A percentile compares a stretch with the other conserved stretches of the same genome.
Conservation (phyloP, 1,140 invertebrate species). For the Bombus haemorrhoidalis region DNA sequence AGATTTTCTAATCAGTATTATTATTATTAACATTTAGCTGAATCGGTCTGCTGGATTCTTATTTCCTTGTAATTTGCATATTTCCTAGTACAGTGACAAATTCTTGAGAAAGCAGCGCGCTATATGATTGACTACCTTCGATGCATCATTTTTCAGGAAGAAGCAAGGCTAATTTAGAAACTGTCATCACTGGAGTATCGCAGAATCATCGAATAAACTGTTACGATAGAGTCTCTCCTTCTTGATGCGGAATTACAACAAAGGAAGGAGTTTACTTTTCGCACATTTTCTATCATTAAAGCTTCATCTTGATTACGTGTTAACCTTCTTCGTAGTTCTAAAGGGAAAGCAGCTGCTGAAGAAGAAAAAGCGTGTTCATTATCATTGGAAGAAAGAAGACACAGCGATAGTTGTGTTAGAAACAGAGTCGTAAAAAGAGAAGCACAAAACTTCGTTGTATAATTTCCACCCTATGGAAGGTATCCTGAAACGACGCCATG, state of each 20-base stretch:
- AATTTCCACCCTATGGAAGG: neutral
- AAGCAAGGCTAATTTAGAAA: neutral
- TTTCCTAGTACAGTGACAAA: slow-evolving; percentile 8
- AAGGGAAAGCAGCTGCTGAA: neutral
- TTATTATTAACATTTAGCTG: neutral
- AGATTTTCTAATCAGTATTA: too few relatives aligned
- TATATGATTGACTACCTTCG: neutral
- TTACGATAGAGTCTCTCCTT: neutral
- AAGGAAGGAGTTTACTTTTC: neutral
- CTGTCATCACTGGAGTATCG: neutral
- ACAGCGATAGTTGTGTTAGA: neutral
- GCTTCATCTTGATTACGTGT: neutral
- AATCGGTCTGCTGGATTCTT: neutral
- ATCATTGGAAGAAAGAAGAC: neutral
- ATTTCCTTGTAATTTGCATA: neutral
- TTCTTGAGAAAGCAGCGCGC: neutral
- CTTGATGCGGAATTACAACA: too few relatives aligned
- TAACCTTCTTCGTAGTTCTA: neutral
- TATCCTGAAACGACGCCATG: too few relatives aligned
- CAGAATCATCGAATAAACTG: neutral
- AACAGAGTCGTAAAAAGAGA: neutral
- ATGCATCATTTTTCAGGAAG: neutral
- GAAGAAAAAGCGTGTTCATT: neutral
- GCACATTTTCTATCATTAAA: neutral
- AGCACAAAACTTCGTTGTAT: neutral